Evolutionary conservation across 2,888 invertebrate species (phyloP), one percentile per base, ranked within the genome.

Genomic region (Drosophila nr. medialis): DNA sequence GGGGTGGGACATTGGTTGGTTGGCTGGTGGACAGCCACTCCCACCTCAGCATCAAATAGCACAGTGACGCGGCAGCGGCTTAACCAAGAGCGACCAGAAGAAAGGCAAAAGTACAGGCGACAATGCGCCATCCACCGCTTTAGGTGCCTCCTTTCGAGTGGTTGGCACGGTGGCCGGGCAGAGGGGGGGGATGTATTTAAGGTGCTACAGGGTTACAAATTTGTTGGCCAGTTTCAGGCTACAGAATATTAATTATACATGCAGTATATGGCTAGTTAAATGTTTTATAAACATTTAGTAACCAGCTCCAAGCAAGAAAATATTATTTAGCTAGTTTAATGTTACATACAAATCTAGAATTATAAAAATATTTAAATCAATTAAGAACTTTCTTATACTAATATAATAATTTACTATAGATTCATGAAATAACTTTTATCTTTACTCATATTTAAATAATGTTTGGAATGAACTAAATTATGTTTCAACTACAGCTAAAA

Each of bases 61-160:
- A 45, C 15, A 68, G 63, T 56, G 62, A 49, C 45, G 49, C 29
- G n/a, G 48, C 59, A 10, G 56, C 72, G 77, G 81, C 84, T 86
- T 81, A 84, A 69, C 85, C 77, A 65, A 83, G 74, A 84, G 87
- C 81, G 67, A 85, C 81, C 72, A 83, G 72, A 68, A 82, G 72
- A 72, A 80, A 76, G 60, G 58, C 75, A 75, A 75, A 67, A 71
- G 80, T 55, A 61, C 64, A 66, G 69, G 62, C 83, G 80, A 72
- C 79, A 54, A 72, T 59, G 64, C 32, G 64, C 27, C 48, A 62
- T 61, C 64, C 78, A 77, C 56, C 67, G 72, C 63, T 86, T 72
- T 76, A 69, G 75, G 69, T 84, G 85, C 82, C 72, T 56, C 24
- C 45, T 51, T 50, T 49, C 42, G 8, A 0, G 21, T 21, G 24